Evolutionary conservation across 1,140 invertebrate species (phyloP).

Genomic region (Drosophila melanica): DNA sequence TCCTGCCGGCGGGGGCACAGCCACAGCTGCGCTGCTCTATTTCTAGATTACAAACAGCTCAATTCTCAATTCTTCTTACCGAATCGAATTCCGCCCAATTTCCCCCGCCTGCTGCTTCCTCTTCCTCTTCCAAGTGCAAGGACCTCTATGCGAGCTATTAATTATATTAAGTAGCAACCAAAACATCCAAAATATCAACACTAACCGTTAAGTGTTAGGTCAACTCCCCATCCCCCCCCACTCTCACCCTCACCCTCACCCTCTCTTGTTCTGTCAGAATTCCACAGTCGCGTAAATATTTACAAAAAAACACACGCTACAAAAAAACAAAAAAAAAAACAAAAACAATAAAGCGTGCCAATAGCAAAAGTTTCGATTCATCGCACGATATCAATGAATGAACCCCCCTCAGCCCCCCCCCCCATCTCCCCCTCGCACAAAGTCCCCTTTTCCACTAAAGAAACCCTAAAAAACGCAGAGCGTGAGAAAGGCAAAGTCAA

Average conservation of each 20-base stretch:
- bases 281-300: constrained; percentile 30
- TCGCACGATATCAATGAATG: constrained; percentile 52
- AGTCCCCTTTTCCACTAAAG: no score
- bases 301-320: constrained; percentile 35
- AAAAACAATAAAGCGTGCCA: constrained; percentile 24
- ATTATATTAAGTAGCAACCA: constrained; percentile 34
- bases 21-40: constrained; percentile 29
- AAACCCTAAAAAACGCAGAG: not conserved
- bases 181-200: constrained; percentile 35
- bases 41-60: not conserved
- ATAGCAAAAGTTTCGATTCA: constrained; percentile 32
- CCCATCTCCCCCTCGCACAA: not conserved
- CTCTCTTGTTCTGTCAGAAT: not conserved
- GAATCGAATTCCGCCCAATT: not conserved
- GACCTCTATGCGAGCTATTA: constrained; percentile 36
- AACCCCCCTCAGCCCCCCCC: not conserved
- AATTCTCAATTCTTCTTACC: constrained; percentile 2
- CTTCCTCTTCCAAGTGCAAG: constrained; percentile 14
- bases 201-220: no score
- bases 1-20: not conserved
- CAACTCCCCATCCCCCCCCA: no score
- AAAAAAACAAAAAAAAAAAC: constrained; percentile 1
- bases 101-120: not conserved
- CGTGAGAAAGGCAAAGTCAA: constrained; percentile 32
- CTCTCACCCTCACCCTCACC: not conserved